phyloP scores from a whole-genome alignment of 2,797 vertebrate species.

The Trematomus bernacchii region DNA sequence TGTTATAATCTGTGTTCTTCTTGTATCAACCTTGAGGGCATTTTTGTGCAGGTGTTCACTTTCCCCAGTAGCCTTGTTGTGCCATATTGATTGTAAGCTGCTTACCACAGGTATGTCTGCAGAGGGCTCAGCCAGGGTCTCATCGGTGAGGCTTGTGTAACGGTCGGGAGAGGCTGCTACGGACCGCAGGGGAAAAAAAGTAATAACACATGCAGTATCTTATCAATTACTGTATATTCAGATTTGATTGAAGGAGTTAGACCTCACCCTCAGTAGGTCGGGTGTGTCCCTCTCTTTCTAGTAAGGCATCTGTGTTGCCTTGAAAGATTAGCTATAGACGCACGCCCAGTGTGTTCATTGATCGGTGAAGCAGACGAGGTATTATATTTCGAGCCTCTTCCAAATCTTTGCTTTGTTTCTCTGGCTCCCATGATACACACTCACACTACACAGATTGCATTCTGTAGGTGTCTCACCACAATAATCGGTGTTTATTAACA shows the following conservation, averaged over 20 bases:
- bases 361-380: conserved; percentile 57
- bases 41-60: conserved; percentile 55
- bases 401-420: conserved; percentile 32
- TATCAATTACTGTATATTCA: conserved; percentile 13
- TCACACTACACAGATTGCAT: conserved; percentile 35
- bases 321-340: conserved; percentile 41
- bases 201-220: background rate
- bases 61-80: conserved; percentile 56
- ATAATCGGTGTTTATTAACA: conserved; percentile 36
- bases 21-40: conserved; percentile 35
- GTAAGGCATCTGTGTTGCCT: conserved; percentile 15
- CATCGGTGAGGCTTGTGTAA: conserved; percentile 35
- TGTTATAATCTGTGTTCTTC: conserved; percentile 29
- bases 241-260: conserved; percentile 7
- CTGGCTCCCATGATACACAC: conserved; percentile 24
- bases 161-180: conserved; percentile 15
- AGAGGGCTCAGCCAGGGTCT: conserved; percentile 41
- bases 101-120: conserved; percentile 78
- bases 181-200: background rate
- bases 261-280: background rate
- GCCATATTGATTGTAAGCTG: conserved; percentile 58
- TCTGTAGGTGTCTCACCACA: conserved; percentile 39
- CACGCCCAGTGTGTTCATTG: conserved; percentile 55
- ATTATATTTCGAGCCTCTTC: conserved; percentile 65
- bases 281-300: background rate